Conservation (phyloP, 2,888 invertebrate species). For the Neuroscelio doddi region DNA sequence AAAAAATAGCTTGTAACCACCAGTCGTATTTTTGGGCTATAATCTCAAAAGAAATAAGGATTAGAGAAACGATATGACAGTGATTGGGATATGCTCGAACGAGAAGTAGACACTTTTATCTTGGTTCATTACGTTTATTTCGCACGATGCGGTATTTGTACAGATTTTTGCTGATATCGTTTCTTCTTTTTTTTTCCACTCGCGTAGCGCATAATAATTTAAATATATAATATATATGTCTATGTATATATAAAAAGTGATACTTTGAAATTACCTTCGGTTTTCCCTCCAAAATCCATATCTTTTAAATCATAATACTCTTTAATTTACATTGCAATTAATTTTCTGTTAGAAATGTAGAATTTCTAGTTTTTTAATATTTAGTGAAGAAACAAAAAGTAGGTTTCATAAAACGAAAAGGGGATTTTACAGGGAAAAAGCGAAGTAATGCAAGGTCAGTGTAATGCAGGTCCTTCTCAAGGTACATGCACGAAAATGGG, state of each 20-base stretch:
- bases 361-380: no score
- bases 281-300: conserved; percentile 8
- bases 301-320: no score
- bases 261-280: conserved; percentile 15
- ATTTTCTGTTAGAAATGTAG: no score
- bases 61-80: conserved; percentile 38
- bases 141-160: background rate
- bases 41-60: conserved; percentile 62
- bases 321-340: no score
- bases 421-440: conserved; percentile 8
- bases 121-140: no score
- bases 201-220: conserved; percentile 31
- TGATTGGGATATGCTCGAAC: conserved; percentile 30
- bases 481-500: conserved; percentile 31
- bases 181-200: background rate
- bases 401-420: no score
- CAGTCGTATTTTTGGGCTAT: conserved; percentile 69
- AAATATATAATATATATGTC: conserved; percentile 37
- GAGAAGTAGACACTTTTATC: conserved; percentile 24
- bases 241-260: conserved; percentile 20
- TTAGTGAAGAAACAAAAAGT: no score
- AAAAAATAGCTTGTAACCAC: conserved; percentile 70
- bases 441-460: conserved; percentile 2
- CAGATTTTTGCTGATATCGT: conserved; percentile 10
- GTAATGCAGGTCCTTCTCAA: conserved; percentile 6